These are phyloP conservation scores for Mastacembelus armatus DNA, from an alignment of 2,797 vertebrate genomes.

Conservation along the genomic window DNA sequence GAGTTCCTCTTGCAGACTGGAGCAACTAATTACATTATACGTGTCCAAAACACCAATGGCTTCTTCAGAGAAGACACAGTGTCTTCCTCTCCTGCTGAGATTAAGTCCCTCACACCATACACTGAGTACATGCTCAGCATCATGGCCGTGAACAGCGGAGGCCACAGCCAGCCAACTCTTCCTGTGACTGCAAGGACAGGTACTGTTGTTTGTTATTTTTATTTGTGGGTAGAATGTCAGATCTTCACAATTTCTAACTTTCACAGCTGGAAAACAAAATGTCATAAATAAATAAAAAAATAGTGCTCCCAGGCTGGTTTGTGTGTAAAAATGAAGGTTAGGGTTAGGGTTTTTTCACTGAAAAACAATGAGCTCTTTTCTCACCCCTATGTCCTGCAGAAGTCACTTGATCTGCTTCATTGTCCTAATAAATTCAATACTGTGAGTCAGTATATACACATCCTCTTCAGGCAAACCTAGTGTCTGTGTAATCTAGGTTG, in stretches of 20 bases:
- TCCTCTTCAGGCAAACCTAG: not conserved
- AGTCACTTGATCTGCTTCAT: constrained; percentile 56
- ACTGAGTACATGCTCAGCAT: constrained; percentile 89
- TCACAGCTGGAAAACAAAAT: not conserved
- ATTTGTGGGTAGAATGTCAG: not conserved
- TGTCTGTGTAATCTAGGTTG: constrained; percentile 28
- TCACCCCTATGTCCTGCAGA: constrained; percentile 38
- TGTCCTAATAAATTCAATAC: constrained; percentile 15
- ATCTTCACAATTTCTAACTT: not conserved
- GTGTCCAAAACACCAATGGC: constrained; percentile 76
- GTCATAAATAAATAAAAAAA: not conserved
- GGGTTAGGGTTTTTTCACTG: no score
- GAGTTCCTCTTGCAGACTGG: constrained; percentile 82
- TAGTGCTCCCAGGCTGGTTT: not conserved
- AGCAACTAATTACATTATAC: constrained; percentile 86
- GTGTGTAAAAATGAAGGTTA: constrained; percentile 47
- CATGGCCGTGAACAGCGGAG: constrained; percentile 84
- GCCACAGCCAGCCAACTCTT: constrained; percentile 88
- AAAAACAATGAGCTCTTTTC: constrained; percentile 49
- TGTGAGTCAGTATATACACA: constrained; percentile 2
- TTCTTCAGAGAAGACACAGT: constrained; percentile 84
- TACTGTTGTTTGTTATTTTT: constrained; percentile 58
- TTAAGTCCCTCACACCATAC: constrained; percentile 84
- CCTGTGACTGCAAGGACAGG: constrained; percentile 89
- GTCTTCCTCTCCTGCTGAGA: constrained; percentile 85